Evolutionary conservation across 2,113 vertebrate genomes (phyloP).

Genomic region (Eulemur macaco): DNA sequence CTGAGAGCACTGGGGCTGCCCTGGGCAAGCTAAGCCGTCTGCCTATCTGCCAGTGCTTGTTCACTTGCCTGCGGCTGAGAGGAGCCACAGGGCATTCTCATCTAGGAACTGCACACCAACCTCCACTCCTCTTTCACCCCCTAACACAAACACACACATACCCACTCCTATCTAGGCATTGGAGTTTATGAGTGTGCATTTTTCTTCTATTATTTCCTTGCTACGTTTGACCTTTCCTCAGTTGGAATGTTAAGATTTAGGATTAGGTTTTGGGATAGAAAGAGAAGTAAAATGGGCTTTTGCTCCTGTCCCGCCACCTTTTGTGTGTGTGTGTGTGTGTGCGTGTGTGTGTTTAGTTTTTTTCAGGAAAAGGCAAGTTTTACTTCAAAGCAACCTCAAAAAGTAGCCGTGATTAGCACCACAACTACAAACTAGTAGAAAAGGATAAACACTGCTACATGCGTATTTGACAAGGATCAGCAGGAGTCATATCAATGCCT

Average conservation of each 20-base stretch:
- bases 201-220: slow-evolving; percentile 26
- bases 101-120: not conserved
- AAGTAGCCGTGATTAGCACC: not conserved
- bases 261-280: not conserved
- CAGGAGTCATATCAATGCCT: not conserved
- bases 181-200: not conserved
- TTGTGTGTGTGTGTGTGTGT: not conserved
- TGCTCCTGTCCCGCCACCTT: not conserved
- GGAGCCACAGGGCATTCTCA: not conserved
- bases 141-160: not conserved
- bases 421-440: not conserved
- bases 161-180: not conserved
- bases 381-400: not conserved
- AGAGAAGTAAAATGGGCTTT: not conserved
- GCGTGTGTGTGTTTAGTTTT: too few species aligned
- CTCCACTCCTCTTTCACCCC: rapidly evolving
- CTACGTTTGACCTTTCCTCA: not conserved
- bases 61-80: not conserved
- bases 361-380: slow-evolving; percentile 1
- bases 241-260: not conserved
- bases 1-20: not conserved
- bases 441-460: not conserved
- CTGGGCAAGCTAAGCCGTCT: not conserved
- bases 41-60: not conserved
- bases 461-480: slow-evolving; percentile 17